These are phyloP conservation scores for Hyla sarda DNA, from an alignment of 2,113 vertebrate species.

Conservation along the genomic window DNA sequence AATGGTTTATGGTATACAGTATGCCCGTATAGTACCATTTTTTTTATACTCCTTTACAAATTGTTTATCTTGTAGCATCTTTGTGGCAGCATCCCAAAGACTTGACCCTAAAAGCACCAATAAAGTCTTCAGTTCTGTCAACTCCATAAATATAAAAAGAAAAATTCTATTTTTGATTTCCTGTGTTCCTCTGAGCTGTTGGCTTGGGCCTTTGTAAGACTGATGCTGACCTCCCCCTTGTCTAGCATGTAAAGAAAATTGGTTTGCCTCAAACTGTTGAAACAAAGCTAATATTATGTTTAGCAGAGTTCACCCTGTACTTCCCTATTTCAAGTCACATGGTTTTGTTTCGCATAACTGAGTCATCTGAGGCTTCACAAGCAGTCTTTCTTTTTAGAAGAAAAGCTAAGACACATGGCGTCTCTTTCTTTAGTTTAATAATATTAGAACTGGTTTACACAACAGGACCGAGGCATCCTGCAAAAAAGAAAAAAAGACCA, in stretches of 20 bases:
- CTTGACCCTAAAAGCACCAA: too few species aligned
- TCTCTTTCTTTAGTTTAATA: background rate
- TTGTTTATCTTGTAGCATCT: too few species aligned
- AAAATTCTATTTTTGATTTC: background rate
- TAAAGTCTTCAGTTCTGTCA: background rate
- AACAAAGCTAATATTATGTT: slow-evolving; percentile 49
- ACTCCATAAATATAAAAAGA: background rate
- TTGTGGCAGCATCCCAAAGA: too few species aligned
- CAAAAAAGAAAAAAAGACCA: too few species aligned
- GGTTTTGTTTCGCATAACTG: slow-evolving; percentile 30
- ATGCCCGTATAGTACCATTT: too few species aligned
- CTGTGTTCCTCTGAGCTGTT: background rate
- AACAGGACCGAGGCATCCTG: background rate
- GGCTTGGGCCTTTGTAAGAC: background rate
- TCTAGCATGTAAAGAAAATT: background rate
- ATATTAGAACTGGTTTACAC: background rate
- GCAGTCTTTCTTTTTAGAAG: background rate
- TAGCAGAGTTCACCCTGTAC: background rate
- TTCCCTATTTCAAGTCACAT: slow-evolving; percentile 48
- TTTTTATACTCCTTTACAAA: too few species aligned
- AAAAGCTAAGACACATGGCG: background rate
- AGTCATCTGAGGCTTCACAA: background rate
- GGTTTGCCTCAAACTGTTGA: background rate
- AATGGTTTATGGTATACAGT: too few species aligned
- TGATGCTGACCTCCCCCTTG: slow-evolving; percentile 13